These are phyloP conservation scores for Perognathus longimembris DNA, from an alignment of 2,113 vertebrate species.

Conservation along the genomic window DNA sequence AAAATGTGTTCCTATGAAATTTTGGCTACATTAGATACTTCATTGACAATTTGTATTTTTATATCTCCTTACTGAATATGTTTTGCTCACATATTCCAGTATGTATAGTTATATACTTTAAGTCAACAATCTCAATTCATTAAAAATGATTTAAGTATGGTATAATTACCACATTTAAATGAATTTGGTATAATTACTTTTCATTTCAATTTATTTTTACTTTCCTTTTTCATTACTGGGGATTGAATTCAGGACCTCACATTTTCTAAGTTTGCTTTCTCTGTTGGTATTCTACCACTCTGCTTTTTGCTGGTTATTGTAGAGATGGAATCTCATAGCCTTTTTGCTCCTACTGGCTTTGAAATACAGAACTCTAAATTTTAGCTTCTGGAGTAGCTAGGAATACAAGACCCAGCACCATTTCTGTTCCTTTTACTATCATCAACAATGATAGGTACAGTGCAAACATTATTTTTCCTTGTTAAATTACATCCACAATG, in stretches of 20 bases:
- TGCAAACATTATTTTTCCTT: background rate
- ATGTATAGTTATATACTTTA: constrained; percentile 46
- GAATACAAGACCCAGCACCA: too few relatives aligned
- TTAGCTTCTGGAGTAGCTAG: too few relatives aligned
- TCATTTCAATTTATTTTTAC: too few relatives aligned
- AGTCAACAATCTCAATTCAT: constrained; percentile 32
- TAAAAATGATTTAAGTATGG: background rate
- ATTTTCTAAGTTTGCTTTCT: too few relatives aligned
- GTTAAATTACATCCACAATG: background rate
- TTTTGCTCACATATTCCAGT: constrained; percentile 43
- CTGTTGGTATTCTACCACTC: too few relatives aligned
- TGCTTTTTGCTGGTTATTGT: too few relatives aligned
- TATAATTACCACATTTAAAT: constrained; percentile 55
- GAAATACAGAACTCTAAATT: too few relatives aligned
- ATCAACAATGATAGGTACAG: background rate
- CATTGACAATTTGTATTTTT: background rate
- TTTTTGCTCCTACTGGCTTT: too few relatives aligned
- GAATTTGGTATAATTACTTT: constrained; percentile 10
- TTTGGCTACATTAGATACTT: background rate
- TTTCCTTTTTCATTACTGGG: too few relatives aligned
- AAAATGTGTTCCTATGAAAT: background rate
- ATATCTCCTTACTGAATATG: background rate
- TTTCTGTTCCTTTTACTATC: background rate
- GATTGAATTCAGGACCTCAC: too few relatives aligned
- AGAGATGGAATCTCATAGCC: too few relatives aligned